Evolutionary conservation across 2,888 invertebrate species (phyloP), one percentile per base, ranked within the genome.

Genomic region (Cryptocephalus primarius): DNA sequence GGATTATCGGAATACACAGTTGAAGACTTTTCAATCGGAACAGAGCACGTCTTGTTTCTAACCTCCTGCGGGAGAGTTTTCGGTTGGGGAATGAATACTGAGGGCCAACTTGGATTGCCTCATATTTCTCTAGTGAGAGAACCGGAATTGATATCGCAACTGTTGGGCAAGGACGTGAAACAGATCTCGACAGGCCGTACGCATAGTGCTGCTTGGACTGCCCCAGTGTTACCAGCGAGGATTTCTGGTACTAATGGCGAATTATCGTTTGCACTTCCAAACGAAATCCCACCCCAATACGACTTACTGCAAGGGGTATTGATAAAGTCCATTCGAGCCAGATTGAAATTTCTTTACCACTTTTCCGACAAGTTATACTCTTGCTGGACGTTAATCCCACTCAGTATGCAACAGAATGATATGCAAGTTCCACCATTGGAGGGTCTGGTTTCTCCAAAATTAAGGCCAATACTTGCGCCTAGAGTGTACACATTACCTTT

Each of bases 201-300:
- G 9, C 82, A 82, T 61, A 76, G 77, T 57, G 76, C 78, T 2
- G 79, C 79, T 2, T 81, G 80, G 79, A 78, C 79, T 1, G 73
- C 77, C 2, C 70, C 74, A 0, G 69, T 77, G 8, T 67, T 76
- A 38, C 75, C 74, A 0, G 64, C 69, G 32, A 63, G 75, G 42
- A 60, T 67, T 8, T 74, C 76, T n/a, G 77, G 77, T 4, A 66
- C 72, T 9, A 42, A 32, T 31, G 12, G 32, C 9, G 33, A 32
- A n/a, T 32, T 42, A 4, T 13, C 42, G 32, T 42, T 42, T 11
- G 31, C 9, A 10, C 22, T 32, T 9, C 79, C 79, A 0, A 57
- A 63, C n/a, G 65, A 68, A 43, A 69, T 80, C 33, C 80, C 80
- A 0, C 65, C 73, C 1, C 77, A 80, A 60, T 81, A 75, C 59